These are phyloP conservation scores for Gadus chalcogrammus DNA, from an alignment of 2,113 vertebrate species.

Conservation along the genomic window DNA sequence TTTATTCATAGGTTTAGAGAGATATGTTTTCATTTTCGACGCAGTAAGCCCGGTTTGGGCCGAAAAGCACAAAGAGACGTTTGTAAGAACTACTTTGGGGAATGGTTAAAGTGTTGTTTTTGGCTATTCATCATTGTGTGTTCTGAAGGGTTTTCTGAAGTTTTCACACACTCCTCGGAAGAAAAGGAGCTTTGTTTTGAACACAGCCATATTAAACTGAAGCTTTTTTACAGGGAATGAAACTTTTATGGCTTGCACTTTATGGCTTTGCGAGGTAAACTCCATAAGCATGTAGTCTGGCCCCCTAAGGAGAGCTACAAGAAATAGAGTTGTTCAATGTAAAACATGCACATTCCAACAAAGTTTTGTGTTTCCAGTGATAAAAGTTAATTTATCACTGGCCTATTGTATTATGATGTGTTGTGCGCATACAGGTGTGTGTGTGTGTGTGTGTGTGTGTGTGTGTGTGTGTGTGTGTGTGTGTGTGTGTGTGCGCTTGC, in stretches of 20 bases:
- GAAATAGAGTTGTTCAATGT: background rate
- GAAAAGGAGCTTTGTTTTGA: slow-evolving; percentile 44
- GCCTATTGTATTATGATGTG: background rate
- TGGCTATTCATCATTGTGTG: too few relatives aligned
- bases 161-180: too few relatives aligned
- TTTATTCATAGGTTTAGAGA: too few relatives aligned
- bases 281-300: background rate
- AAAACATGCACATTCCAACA: background rate
- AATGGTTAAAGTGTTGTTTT: too few relatives aligned
- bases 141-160: too few relatives aligned
- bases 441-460: background rate
- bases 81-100: too few relatives aligned
- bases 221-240: slow-evolving; percentile 17
- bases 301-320: background rate
- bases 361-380: background rate
- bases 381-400: background rate
- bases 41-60: too few relatives aligned
- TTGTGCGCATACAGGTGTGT: slow-evolving; percentile 13
- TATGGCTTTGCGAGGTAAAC: slow-evolving; percentile 5
- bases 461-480: background rate
- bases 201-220: slow-evolving; percentile 18
- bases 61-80: too few relatives aligned
- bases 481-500: background rate
- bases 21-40: too few relatives aligned
- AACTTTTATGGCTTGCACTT: slow-evolving; percentile 22